Conservation (phyloP, 2,797 vertebrate genomes). For the Psittacula derbiana region DNA sequence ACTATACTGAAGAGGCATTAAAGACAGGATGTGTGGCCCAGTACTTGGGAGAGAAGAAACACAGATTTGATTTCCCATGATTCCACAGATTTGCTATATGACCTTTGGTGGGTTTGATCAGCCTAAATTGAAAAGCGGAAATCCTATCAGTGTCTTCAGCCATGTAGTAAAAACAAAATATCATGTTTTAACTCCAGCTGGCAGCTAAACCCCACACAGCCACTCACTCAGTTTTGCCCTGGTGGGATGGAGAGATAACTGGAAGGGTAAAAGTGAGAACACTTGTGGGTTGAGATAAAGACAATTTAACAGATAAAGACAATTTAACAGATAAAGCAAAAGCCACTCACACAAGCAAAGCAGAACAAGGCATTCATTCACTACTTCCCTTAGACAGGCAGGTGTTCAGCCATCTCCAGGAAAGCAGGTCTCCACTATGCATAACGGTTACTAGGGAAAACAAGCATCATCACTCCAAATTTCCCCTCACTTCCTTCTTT, state of each 20-base stretch:
- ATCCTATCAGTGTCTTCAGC: background rate
- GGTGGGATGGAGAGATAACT: background rate
- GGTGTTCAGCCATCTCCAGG: background rate
- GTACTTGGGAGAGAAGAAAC: background rate
- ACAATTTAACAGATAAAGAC: background rate
- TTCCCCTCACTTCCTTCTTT: background rate
- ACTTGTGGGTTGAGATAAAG: background rate
- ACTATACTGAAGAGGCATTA: background rate
- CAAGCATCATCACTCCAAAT: background rate
- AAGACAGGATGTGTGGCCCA: background rate
- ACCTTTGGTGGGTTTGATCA: background rate
- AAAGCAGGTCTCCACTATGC: background rate
- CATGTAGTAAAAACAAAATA: background rate
- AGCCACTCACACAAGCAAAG: background rate
- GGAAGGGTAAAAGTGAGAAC: background rate
- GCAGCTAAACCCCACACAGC: background rate
- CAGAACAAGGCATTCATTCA: background rate
- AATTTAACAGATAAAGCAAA: background rate
- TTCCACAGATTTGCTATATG: background rate
- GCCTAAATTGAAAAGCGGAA: background rate
- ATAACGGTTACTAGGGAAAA: background rate
- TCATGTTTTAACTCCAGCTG: background rate
- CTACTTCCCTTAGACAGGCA: background rate
- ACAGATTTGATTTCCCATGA: accelerated
- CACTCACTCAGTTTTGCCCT: background rate